Evolutionary conservation across 1,140 invertebrate species (phyloP).

Genomic region (Brachionus rotundiformis): DNA sequence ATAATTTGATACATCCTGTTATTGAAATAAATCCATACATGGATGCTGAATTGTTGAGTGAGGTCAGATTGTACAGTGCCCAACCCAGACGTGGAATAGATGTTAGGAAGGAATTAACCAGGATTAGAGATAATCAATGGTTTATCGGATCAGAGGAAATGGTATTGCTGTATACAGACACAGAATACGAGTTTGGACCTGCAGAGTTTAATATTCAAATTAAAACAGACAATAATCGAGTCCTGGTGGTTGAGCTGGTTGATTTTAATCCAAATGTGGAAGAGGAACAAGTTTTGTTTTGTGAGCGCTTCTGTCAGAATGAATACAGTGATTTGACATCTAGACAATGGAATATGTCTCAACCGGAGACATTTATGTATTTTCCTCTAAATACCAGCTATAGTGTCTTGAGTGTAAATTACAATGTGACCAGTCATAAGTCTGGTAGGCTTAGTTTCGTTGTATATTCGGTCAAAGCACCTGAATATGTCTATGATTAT

Average conservation of each 20-base stretch:
- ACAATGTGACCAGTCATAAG: not conserved
- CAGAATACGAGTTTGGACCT: slow-evolving; percentile 47
- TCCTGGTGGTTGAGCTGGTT: slow-evolving; percentile 37
- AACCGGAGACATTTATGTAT: not conserved
- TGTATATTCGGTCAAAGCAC: slow-evolving; percentile 44
- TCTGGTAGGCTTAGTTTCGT: slow-evolving; percentile 40
- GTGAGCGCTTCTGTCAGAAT: slow-evolving; percentile 45
- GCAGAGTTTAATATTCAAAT: slow-evolving; percentile 46
- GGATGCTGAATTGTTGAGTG: not conserved
- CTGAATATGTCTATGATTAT: slow-evolving; percentile 42
- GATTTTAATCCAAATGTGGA: slow-evolving; percentile 50
- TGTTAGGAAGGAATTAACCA: slow-evolving; percentile 27
- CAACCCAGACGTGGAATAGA: slow-evolving; percentile 7
- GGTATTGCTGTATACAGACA: slow-evolving; percentile 37
- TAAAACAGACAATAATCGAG: slow-evolving; percentile 34
- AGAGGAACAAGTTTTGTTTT: slow-evolving; percentile 39
- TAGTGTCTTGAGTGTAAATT: slow-evolving; percentile 15
- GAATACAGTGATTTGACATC: not conserved
- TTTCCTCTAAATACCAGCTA: slow-evolving; percentile 51
- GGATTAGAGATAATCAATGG: slow-evolving; percentile 48
- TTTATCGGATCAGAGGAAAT: slow-evolving; percentile 29
- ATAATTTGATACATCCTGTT: not conserved
- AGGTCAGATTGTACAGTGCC: not conserved
- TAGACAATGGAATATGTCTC: slow-evolving; percentile 40
- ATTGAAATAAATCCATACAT: slow-evolving; percentile 28